These are phyloP conservation scores for Ennomos quercinarius DNA, from an alignment of 2,888 invertebrate genomes.

Conservation along the genomic window DNA sequence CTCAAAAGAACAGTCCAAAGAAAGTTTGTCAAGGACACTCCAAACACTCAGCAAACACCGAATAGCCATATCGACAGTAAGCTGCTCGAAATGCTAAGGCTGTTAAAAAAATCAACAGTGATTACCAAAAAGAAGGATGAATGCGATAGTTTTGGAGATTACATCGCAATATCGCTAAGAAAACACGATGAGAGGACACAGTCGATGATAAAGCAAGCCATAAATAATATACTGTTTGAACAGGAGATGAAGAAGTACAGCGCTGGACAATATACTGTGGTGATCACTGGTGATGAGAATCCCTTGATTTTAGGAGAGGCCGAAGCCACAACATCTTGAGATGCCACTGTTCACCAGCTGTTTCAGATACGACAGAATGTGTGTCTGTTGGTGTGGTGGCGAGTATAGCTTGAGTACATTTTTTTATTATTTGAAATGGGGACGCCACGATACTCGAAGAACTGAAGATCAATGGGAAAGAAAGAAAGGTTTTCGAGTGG, in stretches of 20 bases:
- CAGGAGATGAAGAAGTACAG: constrained; percentile 78
- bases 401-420: too few species aligned
- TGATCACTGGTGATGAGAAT: constrained; percentile 63
- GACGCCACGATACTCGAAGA: too few species aligned
- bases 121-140: constrained; percentile 69
- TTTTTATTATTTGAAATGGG: too few species aligned
- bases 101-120: constrained; percentile 54
- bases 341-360: background rate
- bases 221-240: constrained; percentile 77
- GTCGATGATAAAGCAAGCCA: constrained; percentile 78
- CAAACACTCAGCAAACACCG: constrained; percentile 33
- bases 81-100: constrained; percentile 56
- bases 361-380: too few species aligned
- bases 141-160: constrained; percentile 77
- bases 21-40: constrained; percentile 31
- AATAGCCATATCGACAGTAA: constrained; percentile 47
- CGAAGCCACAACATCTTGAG: constrained; percentile 10
- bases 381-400: too few species aligned
- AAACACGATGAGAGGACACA: constrained; percentile 76
- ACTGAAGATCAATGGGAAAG: too few species aligned
- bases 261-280: constrained; percentile 57
- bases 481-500: too few species aligned
- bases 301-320: constrained; percentile 59
- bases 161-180: constrained; percentile 73
- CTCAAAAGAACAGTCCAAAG: constrained; percentile 27